A percentile compares a stretch with the other conserved stretches of the same genome.
phyloP scores from a whole-genome alignment of 2,888 invertebrate genomes.

The Eretmocerus hayati region DNA sequence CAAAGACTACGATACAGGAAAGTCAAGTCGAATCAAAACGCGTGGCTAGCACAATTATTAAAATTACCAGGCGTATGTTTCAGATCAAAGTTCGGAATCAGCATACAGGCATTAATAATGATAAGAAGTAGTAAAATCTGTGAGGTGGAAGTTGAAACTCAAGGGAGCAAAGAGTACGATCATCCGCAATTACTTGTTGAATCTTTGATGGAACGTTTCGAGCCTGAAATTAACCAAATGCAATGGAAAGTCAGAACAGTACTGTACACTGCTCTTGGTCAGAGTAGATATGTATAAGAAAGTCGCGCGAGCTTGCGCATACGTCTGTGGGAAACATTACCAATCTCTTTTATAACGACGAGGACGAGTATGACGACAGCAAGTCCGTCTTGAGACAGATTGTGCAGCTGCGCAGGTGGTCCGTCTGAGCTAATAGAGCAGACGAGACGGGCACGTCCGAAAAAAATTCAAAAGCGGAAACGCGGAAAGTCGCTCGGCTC shows the following conservation, averaged over 20 bases:
- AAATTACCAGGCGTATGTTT: too few relatives aligned
- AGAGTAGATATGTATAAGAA: constrained; percentile 13
- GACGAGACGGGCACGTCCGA: constrained; percentile 1
- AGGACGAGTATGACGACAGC: too few relatives aligned
- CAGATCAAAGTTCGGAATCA: too few relatives aligned
- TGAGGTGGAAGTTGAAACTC: background rate
- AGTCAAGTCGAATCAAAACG: background rate
- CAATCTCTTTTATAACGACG: too few relatives aligned
- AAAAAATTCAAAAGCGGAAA: constrained; percentile 9
- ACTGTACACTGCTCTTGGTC: too few relatives aligned
- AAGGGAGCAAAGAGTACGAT: constrained; percentile 29
- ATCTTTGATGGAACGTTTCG: constrained; percentile 48
- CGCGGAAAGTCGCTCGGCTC: background rate
- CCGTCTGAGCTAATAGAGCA: background rate
- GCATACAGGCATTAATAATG: too few relatives aligned
- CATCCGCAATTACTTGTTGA: constrained; percentile 47
- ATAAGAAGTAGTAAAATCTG: too few relatives aligned
- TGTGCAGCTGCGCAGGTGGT: background rate
- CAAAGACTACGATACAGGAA: background rate
- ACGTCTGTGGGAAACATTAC: constrained; percentile 20
- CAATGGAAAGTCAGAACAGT: constrained; percentile 43
- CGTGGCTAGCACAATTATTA: background rate
- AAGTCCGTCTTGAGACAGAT: too few relatives aligned
- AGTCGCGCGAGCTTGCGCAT: background rate
- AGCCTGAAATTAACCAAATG: constrained; percentile 46